Percentiles rank a stretch among this genome's conserved stretches.
These are phyloP conservation scores for Platyscelio sp. DNA, from an alignment of 2,888 invertebrate species.

Conservation along the genomic window DNA sequence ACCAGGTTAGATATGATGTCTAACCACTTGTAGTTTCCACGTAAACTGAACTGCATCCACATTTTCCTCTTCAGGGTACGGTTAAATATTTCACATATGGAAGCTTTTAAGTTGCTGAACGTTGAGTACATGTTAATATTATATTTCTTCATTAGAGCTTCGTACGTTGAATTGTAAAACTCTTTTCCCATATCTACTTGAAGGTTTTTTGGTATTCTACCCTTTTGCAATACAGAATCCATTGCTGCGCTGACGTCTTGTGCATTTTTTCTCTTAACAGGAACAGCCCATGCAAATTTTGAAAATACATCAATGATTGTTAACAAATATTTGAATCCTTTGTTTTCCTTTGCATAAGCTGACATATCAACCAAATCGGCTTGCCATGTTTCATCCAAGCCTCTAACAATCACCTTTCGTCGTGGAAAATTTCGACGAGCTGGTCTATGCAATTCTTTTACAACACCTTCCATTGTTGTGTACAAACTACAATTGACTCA, in stretches of 20 bases:
- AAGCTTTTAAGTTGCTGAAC: conserved; percentile 22
- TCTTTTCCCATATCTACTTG: conserved; percentile 36
- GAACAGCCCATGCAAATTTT: conserved; percentile 80
- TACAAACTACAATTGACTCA: too few relatives aligned
- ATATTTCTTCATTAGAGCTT: conserved; percentile 35
- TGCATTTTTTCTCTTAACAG: conserved; percentile 64
- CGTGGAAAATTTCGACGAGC: conserved; percentile 81
- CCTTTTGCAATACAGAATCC: conserved; percentile 55
- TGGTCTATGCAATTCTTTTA: conserved; percentile 81
- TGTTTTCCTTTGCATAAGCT: conserved; percentile 55
- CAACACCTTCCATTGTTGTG: conserved; percentile 56
- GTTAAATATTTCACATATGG: conserved; percentile 79
- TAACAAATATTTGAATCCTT: conserved; percentile 79
- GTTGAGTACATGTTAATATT: conserved; percentile 35
- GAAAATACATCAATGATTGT: conserved; percentile 80
- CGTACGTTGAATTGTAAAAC: conserved; percentile 34
- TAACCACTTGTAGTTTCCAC: conserved; percentile 71
- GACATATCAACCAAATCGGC: conserved; percentile 64
- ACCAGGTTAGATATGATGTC: conserved; percentile 57
- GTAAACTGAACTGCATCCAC: conserved; percentile 73
- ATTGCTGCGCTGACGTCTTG: conserved; percentile 75
- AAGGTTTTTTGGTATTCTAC: conserved; percentile 54
- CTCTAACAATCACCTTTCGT: conserved; percentile 79
- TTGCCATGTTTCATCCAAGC: conserved; percentile 74
- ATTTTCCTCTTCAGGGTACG: conserved; percentile 64